phyloP scores from a whole-genome alignment of 2,797 vertebrate genomes.

The Poeciliopsis presidionis region DNA sequence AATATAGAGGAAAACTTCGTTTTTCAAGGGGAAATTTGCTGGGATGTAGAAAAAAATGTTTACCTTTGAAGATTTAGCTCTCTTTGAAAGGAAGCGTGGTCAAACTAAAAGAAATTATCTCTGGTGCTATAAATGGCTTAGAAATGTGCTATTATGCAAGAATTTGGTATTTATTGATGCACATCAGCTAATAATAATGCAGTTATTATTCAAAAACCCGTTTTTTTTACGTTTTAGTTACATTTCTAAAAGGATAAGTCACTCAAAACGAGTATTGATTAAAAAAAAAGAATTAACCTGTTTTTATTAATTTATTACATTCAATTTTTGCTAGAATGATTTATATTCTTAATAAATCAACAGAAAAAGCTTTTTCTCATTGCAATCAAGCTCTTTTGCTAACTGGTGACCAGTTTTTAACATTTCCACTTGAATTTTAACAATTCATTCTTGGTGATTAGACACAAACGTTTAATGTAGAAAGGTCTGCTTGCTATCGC shows the following conservation, averaged over 20 bases:
- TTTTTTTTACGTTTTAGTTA: too few relatives aligned
- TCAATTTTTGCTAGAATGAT: background rate
- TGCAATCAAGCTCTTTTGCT: background rate
- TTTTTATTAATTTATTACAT: background rate
- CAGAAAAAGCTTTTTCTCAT: background rate
- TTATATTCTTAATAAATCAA: background rate
- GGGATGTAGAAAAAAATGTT: background rate
- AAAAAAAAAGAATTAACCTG: background rate
- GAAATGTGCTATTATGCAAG: background rate
- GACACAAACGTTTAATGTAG: background rate
- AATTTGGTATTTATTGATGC: too few relatives aligned
- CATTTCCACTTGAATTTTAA: background rate
- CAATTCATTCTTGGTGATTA: background rate
- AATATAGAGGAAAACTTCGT: background rate
- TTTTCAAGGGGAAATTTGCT: background rate
- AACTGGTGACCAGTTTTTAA: background rate
- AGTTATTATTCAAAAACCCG: too few relatives aligned
- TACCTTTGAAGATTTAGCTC: background rate
- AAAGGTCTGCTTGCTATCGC: background rate
- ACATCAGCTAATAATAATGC: too few relatives aligned
- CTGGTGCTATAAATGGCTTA: background rate
- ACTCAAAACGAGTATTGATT: too few relatives aligned
- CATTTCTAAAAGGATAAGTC: background rate
- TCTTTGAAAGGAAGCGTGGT: background rate
- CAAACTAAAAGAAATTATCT: background rate